Evolutionary conservation across 2,113 vertebrate species (phyloP).

Genomic region (Rhinolophus ferrumequinum): DNA sequence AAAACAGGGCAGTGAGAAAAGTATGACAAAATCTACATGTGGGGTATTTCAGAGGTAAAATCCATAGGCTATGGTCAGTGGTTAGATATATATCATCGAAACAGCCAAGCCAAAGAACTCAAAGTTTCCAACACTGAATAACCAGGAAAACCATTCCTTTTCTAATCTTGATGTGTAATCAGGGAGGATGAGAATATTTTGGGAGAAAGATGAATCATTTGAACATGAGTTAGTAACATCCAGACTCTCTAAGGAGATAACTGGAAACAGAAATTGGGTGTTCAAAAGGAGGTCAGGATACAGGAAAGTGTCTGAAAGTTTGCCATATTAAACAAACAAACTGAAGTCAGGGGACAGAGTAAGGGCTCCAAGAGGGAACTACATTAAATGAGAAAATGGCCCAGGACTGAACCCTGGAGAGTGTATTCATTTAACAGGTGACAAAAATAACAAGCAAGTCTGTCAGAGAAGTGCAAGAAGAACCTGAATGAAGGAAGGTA

Average conservation of each 20-base stretch:
- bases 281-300: not conserved
- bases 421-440: not conserved
- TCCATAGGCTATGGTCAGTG: not conserved
- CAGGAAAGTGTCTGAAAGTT: not conserved
- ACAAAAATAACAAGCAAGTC: not conserved
- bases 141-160: not conserved
- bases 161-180: not conserved
- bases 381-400: not conserved
- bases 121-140: not conserved
- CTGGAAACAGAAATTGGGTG: not conserved
- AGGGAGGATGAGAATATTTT: not conserved
- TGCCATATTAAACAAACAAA: not conserved
- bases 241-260: not conserved
- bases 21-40: not conserved
- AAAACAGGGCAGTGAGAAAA: not conserved
- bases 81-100: not conserved
- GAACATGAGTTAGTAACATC: not conserved
- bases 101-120: not conserved
- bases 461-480: not conserved
- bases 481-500: not conserved
- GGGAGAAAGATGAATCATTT: not conserved
- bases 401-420: not conserved
- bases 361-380: not conserved
- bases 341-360: not conserved
- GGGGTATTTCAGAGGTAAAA: slow-evolving; percentile 18